Percentiles rank a stretch among this genome's conserved stretches.
These are phyloP conservation scores for Melanerpes formicivorus DNA, from an alignment of 2,113 vertebrate genomes.

Conservation along the genomic window DNA sequence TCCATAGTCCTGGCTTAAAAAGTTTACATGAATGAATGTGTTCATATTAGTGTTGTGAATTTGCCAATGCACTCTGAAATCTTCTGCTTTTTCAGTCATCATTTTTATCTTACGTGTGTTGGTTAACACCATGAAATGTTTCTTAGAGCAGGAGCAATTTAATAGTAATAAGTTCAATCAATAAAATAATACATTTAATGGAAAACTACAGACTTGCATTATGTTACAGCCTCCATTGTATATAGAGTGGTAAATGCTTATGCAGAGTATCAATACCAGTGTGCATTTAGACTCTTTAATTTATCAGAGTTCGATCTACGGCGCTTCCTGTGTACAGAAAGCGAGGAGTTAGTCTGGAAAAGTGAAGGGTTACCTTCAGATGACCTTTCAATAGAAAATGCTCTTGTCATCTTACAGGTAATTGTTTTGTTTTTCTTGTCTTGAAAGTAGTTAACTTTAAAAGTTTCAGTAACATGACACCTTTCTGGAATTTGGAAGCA, in stretches of 20 bases:
- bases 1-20: not conserved
- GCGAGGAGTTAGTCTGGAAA: slow-evolving; percentile 97
- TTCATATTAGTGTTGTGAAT: not conserved
- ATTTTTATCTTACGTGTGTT: not conserved
- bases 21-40: not conserved
- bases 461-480: not conserved
- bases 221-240: not conserved
- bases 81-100: not conserved
- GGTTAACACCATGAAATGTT: not conserved
- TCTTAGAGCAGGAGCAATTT: not conserved
- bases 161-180: not conserved
- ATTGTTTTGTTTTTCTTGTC: not conserved
- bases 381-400: slow-evolving; percentile 97
- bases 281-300: not conserved
- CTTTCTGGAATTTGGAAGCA: not conserved
- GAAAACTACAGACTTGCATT: not conserved
- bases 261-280: not conserved
- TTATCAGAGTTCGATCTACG: slow-evolving; percentile 89
- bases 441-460: not conserved
- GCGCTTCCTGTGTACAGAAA: slow-evolving; percentile 93
- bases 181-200: not conserved
- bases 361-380: slow-evolving; percentile 97
- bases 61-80: not conserved
- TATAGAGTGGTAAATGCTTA: not conserved
- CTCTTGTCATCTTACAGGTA: slow-evolving; percentile 87